Conservation (phyloP, 1,140 invertebrate species). For the Manduca sexta region DNA sequence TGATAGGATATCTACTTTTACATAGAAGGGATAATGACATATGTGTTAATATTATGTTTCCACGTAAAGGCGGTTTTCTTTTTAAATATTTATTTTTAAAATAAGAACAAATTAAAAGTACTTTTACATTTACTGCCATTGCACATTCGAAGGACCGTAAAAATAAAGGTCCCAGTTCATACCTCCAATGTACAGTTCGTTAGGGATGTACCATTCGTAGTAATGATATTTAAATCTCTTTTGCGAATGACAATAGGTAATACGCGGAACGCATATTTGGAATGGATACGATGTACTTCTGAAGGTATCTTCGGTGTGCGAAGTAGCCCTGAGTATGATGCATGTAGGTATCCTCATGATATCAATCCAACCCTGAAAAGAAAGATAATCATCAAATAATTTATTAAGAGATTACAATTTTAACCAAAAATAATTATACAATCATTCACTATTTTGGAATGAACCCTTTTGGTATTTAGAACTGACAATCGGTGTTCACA, state of each 20-base stretch:
- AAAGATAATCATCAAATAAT: background rate
- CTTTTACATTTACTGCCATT: constrained; percentile 22
- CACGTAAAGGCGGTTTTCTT: background rate
- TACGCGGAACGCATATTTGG: constrained; percentile 45
- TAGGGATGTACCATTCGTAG: constrained; percentile 49
- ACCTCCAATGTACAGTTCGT: constrained; percentile 24
- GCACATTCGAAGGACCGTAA: constrained; percentile 25
- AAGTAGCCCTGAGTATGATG: constrained; percentile 33
- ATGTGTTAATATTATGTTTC: constrained; percentile 26
- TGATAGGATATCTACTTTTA: constrained; percentile 43
- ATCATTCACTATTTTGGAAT: background rate
- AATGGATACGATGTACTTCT: constrained; percentile 34
- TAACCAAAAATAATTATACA: background rate
- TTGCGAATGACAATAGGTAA: constrained; percentile 34
- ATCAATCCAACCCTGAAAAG: constrained; percentile 42
- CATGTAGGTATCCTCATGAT: constrained; percentile 41
- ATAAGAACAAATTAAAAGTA: too few species aligned
- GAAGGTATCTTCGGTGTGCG: constrained; percentile 30
- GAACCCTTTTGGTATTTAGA: too few species aligned
- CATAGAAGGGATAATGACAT: constrained; percentile 34
- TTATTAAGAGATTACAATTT: background rate
- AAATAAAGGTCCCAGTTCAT: constrained; percentile 54
- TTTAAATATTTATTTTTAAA: background rate
- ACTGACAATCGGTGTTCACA: too few species aligned
- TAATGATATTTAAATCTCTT: constrained; percentile 38